Evolutionary conservation across 2,113 vertebrate species (phyloP).

Genomic region (Sebastes fasciatus): DNA sequence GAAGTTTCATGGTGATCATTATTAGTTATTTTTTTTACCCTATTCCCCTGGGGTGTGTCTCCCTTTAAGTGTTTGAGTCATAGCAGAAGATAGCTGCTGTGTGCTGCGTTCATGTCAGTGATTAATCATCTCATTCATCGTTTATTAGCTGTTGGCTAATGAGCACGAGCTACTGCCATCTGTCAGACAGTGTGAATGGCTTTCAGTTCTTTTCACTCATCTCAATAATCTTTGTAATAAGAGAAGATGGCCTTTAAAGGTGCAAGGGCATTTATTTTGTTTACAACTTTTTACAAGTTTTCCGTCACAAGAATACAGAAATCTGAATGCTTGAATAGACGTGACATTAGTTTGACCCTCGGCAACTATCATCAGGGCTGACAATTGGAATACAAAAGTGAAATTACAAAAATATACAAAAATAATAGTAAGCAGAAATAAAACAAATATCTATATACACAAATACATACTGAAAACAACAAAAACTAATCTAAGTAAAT

Average conservation of each 20-base stretch:
- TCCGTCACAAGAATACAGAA: neutral
- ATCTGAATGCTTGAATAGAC: neutral
- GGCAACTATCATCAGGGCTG: neutral
- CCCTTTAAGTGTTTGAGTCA: constrained; percentile 1
- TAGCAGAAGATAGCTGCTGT: neutral
- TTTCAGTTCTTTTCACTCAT: neutral
- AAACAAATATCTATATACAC: neutral
- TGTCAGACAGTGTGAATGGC: neutral
- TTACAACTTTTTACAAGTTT: neutral
- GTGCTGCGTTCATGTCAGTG: constrained; percentile 21
- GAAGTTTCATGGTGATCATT: too few relatives aligned
- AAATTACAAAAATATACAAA: neutral
- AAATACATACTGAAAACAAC: neutral
- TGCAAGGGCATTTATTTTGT: neutral
- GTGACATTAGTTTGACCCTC: neutral
- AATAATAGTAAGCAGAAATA: neutral
- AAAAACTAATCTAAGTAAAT: neutral
- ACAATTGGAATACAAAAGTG: neutral
- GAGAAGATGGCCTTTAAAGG: neutral
- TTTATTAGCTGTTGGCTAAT: constrained; percentile 37
- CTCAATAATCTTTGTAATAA: neutral
- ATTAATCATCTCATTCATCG: constrained; percentile 1
- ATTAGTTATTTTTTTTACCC: too few relatives aligned
- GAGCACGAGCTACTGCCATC: constrained; percentile 3
- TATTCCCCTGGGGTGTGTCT: too few relatives aligned